phyloP scores from a whole-genome alignment of 2,797 vertebrate species.

The Kryptopterus vitreolus region DNA sequence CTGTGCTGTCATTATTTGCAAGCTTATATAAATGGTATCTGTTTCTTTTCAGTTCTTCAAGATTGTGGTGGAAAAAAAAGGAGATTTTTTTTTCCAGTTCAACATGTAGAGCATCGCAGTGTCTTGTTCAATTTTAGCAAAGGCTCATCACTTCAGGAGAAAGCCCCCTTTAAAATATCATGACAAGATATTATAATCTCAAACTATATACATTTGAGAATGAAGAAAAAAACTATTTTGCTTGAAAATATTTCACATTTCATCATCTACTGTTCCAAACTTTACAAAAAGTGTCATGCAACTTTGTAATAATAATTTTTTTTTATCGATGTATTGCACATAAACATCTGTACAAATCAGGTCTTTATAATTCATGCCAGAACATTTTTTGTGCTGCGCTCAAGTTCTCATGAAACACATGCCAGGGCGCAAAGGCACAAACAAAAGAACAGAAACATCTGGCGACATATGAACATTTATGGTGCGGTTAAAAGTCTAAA shows the following conservation, averaged over 20 bases:
- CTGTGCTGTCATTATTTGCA: slow-evolving; percentile 68
- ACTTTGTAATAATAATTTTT: slow-evolving; percentile 46
- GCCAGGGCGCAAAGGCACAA: slow-evolving; percentile 53
- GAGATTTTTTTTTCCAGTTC: slow-evolving; percentile 31
- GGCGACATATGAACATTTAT: slow-evolving; percentile 35
- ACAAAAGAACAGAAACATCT: slow-evolving; percentile 51
- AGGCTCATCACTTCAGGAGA: slow-evolving; percentile 28
- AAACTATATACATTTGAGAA: slow-evolving; percentile 50
- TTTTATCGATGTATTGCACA: slow-evolving; percentile 62
- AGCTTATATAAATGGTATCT: slow-evolving; percentile 60
- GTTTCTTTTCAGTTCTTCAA: slow-evolving; percentile 68
- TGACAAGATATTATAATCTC: slow-evolving; percentile 58
- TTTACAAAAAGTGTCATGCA: slow-evolving; percentile 56
- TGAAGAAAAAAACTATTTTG: slow-evolving; percentile 61
- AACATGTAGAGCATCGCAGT: slow-evolving; percentile 27
- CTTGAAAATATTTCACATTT: slow-evolving; percentile 51
- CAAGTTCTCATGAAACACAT: slow-evolving; percentile 65
- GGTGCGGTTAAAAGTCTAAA: slow-evolving; percentile 41
- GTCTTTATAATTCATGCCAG: slow-evolving; percentile 59
- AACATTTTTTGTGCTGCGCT: slow-evolving; percentile 53
- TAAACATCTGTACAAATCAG: slow-evolving; percentile 64
- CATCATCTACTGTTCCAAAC: slow-evolving; percentile 40
- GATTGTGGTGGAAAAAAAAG: slow-evolving; percentile 49
- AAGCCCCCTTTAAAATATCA: slow-evolving; percentile 67
- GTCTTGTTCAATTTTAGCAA: slow-evolving; percentile 57